Percentiles rank a stretch among this genome's conserved stretches.
Evolutionary conservation across 2,888 invertebrate genomes (phyloP).

Genomic region (Eledona agricola): DNA sequence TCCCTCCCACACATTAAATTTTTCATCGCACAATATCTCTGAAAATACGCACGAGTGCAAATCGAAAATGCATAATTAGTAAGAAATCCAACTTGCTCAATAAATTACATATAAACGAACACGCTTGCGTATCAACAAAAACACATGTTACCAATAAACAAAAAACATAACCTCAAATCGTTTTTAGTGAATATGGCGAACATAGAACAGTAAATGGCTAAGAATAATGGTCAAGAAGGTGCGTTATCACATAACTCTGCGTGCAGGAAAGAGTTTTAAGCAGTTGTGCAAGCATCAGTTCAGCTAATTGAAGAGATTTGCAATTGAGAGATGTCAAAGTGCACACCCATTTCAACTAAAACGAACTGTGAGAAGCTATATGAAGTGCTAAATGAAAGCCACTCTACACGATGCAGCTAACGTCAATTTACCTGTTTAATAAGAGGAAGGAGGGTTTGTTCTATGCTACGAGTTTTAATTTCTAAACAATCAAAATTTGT

Average conservation of each 20-base stretch:
- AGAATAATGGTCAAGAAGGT: no score
- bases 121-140: slow-evolving; percentile 50
- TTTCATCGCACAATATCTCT: no score
- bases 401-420: slow-evolving; percentile 25
- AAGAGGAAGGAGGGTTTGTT: slow-evolving; percentile 91
- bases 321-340: slow-evolving; percentile 43
- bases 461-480: slow-evolving; percentile 93
- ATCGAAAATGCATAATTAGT: no score
- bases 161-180: slow-evolving; percentile 46
- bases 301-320: slow-evolving; percentile 6
- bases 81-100: no score
- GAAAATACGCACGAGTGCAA: no score
- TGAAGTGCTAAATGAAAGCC: slow-evolving; percentile 16
- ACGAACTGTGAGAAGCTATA: slow-evolving; percentile 12
- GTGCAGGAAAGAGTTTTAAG: no score
- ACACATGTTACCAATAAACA: slow-evolving; percentile 51
- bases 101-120: slow-evolving; percentile 36
- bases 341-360: slow-evolving; percentile 50
- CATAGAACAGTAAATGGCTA: no score
- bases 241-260: slow-evolving; percentile 1
- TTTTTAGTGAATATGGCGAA: no score
- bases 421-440: slow-evolving; percentile 85
- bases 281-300: slow-evolving; percentile 2
- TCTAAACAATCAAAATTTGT: slow-evolving; percentile 72
- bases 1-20: no score